Conservation (phyloP, 2,888 invertebrate genomes). For the Iphiclides podalirius region DNA sequence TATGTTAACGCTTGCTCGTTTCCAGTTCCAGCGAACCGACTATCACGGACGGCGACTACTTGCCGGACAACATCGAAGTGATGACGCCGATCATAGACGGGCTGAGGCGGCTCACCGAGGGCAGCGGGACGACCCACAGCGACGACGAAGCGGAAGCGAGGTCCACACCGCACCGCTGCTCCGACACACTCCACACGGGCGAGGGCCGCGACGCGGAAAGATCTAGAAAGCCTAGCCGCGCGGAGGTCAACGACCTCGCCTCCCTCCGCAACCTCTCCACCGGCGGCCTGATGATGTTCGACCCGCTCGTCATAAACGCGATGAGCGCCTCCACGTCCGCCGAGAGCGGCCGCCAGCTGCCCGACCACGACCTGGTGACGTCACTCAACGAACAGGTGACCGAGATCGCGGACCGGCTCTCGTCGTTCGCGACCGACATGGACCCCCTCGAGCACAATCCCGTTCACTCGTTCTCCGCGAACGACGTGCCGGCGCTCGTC, state of each 20-base stretch:
- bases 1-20: constrained; percentile 17
- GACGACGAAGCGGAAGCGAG: constrained; percentile 35
- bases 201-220: no score
- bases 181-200: constrained; percentile 61
- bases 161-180: constrained; percentile 34
- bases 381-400: constrained; percentile 74
- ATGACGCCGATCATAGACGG: constrained; percentile 74
- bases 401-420: constrained; percentile 70
- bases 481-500: constrained; percentile 64
- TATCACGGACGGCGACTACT: constrained; percentile 66
- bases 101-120: constrained; percentile 53
- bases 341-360: constrained; percentile 55
- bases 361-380: constrained; percentile 69
- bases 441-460: constrained; percentile 58
- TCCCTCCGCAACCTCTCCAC: constrained; percentile 69
- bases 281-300: constrained; percentile 73
- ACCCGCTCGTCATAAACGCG: constrained; percentile 70
- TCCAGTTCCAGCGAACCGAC: constrained; percentile 61
- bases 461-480: constrained; percentile 69
- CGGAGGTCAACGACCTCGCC: constrained; percentile 57
- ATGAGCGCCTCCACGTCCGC: constrained; percentile 50
- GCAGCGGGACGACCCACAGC: constrained; percentile 40
- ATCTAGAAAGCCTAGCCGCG: constrained; percentile 58
- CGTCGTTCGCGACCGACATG: constrained; percentile 57
- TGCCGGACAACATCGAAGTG: constrained; percentile 73